phyloP scores from a whole-genome alignment of 2,888 invertebrate species.

The Osmoderma eremita region DNA sequence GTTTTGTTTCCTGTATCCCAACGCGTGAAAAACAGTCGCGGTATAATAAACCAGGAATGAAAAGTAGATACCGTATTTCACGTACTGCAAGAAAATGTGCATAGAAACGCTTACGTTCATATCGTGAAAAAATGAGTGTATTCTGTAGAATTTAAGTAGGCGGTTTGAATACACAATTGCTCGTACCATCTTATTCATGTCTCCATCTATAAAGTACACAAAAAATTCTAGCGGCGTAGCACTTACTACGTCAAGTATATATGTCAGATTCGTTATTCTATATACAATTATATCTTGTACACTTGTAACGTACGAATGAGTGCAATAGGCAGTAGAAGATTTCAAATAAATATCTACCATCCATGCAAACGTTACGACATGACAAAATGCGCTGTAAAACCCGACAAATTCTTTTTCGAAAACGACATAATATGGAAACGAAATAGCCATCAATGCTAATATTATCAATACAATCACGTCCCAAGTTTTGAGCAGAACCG shows the following conservation, averaged over 20 bases:
- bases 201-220: conserved; percentile 36
- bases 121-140: conserved; percentile 36
- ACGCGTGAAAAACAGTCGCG: conserved; percentile 3
- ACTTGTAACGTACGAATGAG: conserved; percentile 39
- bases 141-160: conserved; percentile 48
- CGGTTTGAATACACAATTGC: conserved; percentile 43
- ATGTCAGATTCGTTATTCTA: conserved; percentile 38
- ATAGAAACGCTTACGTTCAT: background rate
- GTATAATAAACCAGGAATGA: conserved; percentile 5
- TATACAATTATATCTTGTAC: conserved; percentile 42
- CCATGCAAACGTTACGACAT: conserved; percentile 43
- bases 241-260: conserved; percentile 46
- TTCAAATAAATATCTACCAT: conserved; percentile 50
- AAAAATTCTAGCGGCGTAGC: conserved; percentile 47
- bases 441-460: conserved; percentile 28
- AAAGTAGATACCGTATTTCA: conserved; percentile 12
- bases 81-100: conserved; percentile 24
- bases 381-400: conserved; percentile 5
- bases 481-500: conserved; percentile 49
- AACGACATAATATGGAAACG: conserved; percentile 47
- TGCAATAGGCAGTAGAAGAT: conserved; percentile 49
- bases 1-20: conserved; percentile 9
- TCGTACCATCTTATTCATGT: background rate
- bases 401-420: conserved; percentile 27
- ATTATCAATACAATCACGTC: conserved; percentile 41